Evolutionary conservation across 2,888 invertebrate species (phyloP).

Genomic region (Tethea ocularis): DNA sequence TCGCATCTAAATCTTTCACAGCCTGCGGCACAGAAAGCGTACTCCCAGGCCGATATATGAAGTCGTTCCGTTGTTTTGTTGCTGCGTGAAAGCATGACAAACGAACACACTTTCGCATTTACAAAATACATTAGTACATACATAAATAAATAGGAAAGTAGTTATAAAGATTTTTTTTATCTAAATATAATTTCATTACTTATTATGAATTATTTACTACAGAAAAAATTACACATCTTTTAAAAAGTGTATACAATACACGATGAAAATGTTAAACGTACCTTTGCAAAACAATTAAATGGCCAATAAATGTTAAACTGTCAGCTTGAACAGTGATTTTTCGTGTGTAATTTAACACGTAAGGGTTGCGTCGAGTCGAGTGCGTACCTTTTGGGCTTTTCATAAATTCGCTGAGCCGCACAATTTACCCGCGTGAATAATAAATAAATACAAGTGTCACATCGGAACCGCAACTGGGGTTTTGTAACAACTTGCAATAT

Average conservation of each 20-base stretch:
- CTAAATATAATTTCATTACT: no score
- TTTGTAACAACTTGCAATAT: slow-evolving; percentile 9
- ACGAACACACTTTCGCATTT: no score
- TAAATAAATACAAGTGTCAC: slow-evolving; percentile 22
- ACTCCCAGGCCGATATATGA: no score
- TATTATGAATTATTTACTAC: no score
- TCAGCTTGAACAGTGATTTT: slow-evolving; percentile 22
- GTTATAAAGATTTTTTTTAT: no score
- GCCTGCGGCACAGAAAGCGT: slow-evolving; percentile 15
- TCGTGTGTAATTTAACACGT: slow-evolving; percentile 32
- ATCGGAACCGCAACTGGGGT: slow-evolving; percentile 2
- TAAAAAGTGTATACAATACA: background rate
- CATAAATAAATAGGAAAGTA: no score
- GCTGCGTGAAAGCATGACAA: no score
- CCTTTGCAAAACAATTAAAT: background rate
- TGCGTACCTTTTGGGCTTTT: slow-evolving; percentile 26
- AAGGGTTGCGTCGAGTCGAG: slow-evolving; percentile 18
- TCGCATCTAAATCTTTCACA: background rate
- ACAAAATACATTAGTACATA: no score
- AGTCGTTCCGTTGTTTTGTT: no score
- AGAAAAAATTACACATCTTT: background rate
- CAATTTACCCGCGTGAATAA: slow-evolving; percentile 31
- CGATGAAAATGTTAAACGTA: background rate
- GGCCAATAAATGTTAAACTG: background rate
- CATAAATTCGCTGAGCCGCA: slow-evolving; percentile 33